Evolutionary conservation across 37 sponge, comb jelly and placozoan genomes (phyloP).

Genomic region (Sycon ciliatum): DNA sequence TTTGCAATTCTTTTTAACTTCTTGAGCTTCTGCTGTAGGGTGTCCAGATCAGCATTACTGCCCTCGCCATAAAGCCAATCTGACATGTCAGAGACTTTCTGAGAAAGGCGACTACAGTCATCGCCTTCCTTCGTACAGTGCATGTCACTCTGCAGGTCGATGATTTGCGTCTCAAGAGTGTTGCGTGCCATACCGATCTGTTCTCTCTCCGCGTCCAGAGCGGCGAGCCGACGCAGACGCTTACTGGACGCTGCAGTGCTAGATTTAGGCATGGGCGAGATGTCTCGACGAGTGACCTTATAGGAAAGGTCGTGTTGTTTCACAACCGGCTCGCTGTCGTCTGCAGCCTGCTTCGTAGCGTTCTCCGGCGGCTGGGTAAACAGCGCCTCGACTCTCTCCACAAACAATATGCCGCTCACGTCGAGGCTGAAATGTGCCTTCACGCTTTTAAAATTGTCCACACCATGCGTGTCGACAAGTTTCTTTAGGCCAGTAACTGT

Average conservation of each 20-base stretch:
- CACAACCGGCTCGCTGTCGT: too few species aligned
- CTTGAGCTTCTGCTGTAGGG: conserved; percentile 42
- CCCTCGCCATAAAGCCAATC: conserved; percentile 83
- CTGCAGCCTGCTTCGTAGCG: not conserved
- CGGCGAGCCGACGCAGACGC: too few species aligned
- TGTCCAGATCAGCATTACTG: conserved; percentile 49
- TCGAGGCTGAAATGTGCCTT: conserved; percentile 91
- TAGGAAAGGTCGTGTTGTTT: too few species aligned
- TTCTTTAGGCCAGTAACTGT: conserved; percentile 56
- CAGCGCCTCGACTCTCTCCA: conserved; percentile 46
- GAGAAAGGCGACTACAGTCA: conserved; percentile 23
- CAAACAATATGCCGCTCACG: conserved; percentile 54
- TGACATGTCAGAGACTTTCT: conserved; percentile 28
- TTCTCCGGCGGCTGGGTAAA: not conserved
- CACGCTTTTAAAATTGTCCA: conserved; percentile 65
- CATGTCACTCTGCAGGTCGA: conserved; percentile 51
- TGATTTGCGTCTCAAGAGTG: conserved; percentile 54
- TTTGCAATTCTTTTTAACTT: conserved; percentile 50
- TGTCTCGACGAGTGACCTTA: too few species aligned
- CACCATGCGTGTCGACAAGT: conserved; percentile 45
- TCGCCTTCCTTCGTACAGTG: conserved; percentile 62
- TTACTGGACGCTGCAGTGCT: too few species aligned
- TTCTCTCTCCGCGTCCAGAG: conserved; percentile 60
- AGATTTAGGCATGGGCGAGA: too few species aligned
- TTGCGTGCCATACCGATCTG: conserved; percentile 56